A percentile compares a stretch with the other conserved stretches of the same genome.
phyloP scores from a whole-genome alignment of 2,888 invertebrate genomes.

The Heliconius ethilla region DNA sequence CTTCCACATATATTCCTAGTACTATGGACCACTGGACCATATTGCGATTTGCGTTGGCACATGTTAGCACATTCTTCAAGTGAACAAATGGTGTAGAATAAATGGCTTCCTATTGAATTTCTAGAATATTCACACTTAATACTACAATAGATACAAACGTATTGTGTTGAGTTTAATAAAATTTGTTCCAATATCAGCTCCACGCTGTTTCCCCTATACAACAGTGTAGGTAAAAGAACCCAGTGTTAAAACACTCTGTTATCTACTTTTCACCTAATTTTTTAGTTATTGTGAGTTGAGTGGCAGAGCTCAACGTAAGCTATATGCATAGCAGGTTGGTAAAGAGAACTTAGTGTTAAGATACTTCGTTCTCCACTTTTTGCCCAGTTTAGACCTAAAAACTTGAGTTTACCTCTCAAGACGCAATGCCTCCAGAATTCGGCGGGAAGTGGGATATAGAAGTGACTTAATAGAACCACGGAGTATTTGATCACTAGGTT shows the following conservation, averaged over 20 bases:
- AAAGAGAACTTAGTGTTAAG: too few species aligned
- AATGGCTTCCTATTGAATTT: conserved; percentile 36
- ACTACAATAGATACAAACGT: not conserved
- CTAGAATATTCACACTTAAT: conserved; percentile 22
- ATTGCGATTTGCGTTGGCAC: conserved; percentile 37
- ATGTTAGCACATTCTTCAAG: conserved; percentile 35
- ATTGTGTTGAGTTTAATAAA: not conserved
- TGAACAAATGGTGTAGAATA: conserved; percentile 33
- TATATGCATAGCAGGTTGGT: too few species aligned
- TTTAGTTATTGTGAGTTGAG: too few species aligned
- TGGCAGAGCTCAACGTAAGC: too few species aligned
- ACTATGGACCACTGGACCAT: conserved; percentile 25
- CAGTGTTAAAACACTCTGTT: not conserved
- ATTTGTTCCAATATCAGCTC: not conserved
- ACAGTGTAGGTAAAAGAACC: not conserved
- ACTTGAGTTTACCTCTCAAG: not conserved
- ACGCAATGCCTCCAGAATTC: not conserved
- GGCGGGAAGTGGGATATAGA: not conserved
- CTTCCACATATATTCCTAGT: not conserved
- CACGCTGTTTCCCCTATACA: not conserved
- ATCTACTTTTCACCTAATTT: too few species aligned
- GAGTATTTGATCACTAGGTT: not conserved
- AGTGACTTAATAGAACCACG: too few species aligned
- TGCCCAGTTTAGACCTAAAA: too few species aligned
- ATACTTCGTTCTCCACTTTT: too few species aligned